Evolutionary conservation across 2,797 vertebrate species (phyloP).

Genomic region (Gambelia wislizenii): DNA sequence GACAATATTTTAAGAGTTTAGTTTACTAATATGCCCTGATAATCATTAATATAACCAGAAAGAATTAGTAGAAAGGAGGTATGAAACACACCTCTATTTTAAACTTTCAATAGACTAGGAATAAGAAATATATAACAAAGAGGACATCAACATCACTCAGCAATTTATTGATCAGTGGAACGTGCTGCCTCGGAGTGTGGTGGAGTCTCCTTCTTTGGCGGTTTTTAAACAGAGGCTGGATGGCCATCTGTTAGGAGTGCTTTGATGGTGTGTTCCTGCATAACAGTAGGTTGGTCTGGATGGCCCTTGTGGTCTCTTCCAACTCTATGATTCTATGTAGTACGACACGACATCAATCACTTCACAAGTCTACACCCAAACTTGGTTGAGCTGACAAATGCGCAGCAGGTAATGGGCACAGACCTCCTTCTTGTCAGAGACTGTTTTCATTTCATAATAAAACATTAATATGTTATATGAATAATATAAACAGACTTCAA

Average conservation of each 20-base stretch:
- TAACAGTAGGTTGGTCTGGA: no score
- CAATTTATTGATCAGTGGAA: not conserved
- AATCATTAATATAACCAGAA: not conserved
- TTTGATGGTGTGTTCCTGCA: no score
- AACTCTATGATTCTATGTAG: no score
- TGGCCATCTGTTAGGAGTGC: no score
- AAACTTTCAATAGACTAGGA: not conserved
- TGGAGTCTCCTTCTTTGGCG: no score
- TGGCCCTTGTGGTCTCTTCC: no score
- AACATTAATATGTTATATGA: not conserved
- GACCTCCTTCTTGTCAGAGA: not conserved
- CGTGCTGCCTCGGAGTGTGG: no score
- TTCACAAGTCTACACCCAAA: not conserved
- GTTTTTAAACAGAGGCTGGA: no score
- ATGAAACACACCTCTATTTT: constrained; percentile 1
- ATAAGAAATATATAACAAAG: not conserved
- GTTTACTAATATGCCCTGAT: constrained; percentile 53
- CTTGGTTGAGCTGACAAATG: not conserved
- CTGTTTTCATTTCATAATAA: not conserved
- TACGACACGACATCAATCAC: not conserved
- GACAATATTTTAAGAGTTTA: constrained; percentile 69
- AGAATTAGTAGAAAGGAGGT: not conserved
- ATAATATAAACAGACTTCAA: not conserved
- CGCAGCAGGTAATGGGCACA: not conserved
- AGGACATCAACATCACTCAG: not conserved